These are phyloP conservation scores for Eufriesea mexicana DNA, from an alignment of 1,140 invertebrate genomes.

Conservation along the genomic window DNA sequence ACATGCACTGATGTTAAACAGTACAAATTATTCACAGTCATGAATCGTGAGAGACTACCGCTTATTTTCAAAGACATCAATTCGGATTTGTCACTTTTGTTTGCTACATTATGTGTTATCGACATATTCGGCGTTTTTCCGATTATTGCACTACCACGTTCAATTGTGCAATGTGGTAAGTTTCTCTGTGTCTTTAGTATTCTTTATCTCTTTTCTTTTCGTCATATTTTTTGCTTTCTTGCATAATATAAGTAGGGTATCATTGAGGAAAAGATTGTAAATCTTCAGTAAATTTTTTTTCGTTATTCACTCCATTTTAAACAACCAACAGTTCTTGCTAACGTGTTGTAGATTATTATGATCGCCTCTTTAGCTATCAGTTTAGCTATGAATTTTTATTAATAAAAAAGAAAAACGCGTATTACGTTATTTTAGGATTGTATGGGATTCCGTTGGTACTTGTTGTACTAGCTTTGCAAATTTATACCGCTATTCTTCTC, in stretches of 20 bases:
- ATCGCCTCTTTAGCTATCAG: not conserved
- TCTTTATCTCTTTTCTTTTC: not conserved
- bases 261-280: not conserved
- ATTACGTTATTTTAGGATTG: constrained; percentile 83
- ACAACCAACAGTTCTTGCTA: not conserved
- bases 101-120: constrained; percentile 88
- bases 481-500: constrained; percentile 89
- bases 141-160: constrained; percentile 87
- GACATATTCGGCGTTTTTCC: constrained; percentile 92
- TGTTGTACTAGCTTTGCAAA: constrained; percentile 86
- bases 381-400: too few species aligned
- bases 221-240: not conserved
- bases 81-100: constrained; percentile 85
- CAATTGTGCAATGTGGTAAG: constrained; percentile 88
- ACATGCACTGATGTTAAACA: constrained; percentile 8
- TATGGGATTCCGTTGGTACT: constrained; percentile 87
- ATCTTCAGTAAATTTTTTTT: not conserved
- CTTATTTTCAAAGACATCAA: constrained; percentile 64
- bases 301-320: not conserved
- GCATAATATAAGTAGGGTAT: not conserved
- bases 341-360: too few species aligned
- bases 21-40: constrained; percentile 40
- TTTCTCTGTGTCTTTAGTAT: not conserved
- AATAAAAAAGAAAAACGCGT: not conserved
- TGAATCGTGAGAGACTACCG: constrained; percentile 72